Conservation (phyloP, 2,888 invertebrate genomes). For the Aleiodes alternator region DNA sequence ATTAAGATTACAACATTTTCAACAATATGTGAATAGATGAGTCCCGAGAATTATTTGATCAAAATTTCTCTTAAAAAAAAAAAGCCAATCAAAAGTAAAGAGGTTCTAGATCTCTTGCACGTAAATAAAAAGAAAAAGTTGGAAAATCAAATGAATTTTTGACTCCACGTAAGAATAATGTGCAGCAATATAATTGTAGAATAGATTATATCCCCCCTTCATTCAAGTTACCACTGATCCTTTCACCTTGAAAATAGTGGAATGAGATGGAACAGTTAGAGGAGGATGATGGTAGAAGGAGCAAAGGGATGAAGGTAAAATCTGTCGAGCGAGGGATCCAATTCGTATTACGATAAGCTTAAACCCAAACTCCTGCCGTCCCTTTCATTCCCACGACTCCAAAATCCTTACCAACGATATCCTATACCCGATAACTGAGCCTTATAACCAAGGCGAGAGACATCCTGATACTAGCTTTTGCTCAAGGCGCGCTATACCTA, state of each 20-base stretch:
- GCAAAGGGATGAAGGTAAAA: conserved; percentile 27
- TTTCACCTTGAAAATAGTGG: too few relatives aligned
- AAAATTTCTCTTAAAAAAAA: too few relatives aligned
- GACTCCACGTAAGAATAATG: conserved; percentile 22
- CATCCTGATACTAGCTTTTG: conserved; percentile 58
- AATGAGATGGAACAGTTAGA: too few relatives aligned
- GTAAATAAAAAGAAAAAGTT: neutral
- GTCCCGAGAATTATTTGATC: too few relatives aligned
- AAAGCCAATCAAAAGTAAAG: too few relatives aligned
- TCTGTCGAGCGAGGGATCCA: conserved; percentile 53
- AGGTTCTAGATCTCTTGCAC: too few relatives aligned
- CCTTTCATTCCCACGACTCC: conserved; percentile 36
- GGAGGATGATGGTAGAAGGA: neutral
- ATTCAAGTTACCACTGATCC: too few relatives aligned
- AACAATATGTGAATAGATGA: too few relatives aligned
- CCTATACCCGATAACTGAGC: neutral
- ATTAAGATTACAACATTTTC: too few relatives aligned
- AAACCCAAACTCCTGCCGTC: conserved; percentile 29
- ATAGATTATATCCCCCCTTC: conserved; percentile 12
- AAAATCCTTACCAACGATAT: conserved; percentile 39
- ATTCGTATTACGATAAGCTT: conserved; percentile 56
- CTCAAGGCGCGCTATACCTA: conserved; percentile 56
- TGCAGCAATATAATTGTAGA: conserved; percentile 6
- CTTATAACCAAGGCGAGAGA: neutral
- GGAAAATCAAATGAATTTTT: neutral